Percentiles rank a stretch among this genome's conserved stretches.
phyloP scores from a whole-genome alignment of 2,888 invertebrate genomes.

The Hoplodrina ambigua region DNA sequence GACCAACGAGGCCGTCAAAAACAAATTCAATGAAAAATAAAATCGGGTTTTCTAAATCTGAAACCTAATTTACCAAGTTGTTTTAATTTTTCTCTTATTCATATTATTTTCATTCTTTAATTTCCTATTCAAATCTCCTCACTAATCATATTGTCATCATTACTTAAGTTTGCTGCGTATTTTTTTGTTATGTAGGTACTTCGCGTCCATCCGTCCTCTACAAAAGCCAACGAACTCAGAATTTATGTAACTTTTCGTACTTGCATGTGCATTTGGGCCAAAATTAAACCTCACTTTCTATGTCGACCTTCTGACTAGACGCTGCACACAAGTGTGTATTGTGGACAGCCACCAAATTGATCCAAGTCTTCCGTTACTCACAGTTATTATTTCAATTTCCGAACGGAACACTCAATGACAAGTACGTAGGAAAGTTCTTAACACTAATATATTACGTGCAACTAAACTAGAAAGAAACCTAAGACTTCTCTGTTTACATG shows the following conservation, averaged over 20 bases:
- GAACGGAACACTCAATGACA: constrained; percentile 16
- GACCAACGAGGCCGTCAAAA: no score
- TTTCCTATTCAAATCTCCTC: neutral
- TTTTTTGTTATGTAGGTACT: neutral
- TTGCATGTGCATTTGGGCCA: constrained; percentile 15
- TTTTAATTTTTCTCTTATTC: no score
- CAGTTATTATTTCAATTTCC: constrained; percentile 27
- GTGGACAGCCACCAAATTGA: constrained; percentile 8
- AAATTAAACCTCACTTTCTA: constrained; percentile 32
- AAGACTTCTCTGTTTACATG: constrained; percentile 21
- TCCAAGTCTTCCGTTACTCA: constrained; percentile 11
- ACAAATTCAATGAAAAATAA: no score
- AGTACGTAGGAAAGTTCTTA: neutral
- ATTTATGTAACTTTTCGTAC: constrained; percentile 7
- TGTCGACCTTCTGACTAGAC: constrained; percentile 1
- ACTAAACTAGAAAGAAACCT: constrained; percentile 7
- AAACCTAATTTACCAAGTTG: neutral
- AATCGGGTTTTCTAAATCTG: neutral
- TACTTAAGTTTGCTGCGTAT: neutral
- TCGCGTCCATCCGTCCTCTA: constrained; percentile 1
- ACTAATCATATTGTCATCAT: neutral
- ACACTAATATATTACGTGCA: neutral
- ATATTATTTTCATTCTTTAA: no score
- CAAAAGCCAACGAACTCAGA: constrained; percentile 25
- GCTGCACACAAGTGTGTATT: neutral